A percentile compares a stretch with the other conserved stretches of the same genome.
phyloP scores from a whole-genome alignment of 92 coral and sea anemone genomes.

The Umimayanthus kanabou region DNA sequence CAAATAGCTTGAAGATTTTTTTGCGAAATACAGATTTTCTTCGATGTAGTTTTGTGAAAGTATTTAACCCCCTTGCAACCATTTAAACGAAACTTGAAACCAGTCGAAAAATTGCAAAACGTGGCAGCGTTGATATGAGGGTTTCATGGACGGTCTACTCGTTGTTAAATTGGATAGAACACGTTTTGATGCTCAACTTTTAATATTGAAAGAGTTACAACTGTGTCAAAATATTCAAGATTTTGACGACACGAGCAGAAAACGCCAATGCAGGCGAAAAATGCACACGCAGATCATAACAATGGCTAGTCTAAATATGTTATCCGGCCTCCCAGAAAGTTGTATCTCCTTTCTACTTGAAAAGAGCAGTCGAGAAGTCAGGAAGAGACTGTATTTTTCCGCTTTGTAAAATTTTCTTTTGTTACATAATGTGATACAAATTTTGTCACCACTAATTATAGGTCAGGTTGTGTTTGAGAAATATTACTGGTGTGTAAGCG shows the following conservation, averaged over 20 bases:
- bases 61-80: not conserved
- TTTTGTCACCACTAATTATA: not conserved
- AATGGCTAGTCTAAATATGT: not conserved
- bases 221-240: not conserved
- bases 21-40: not conserved
- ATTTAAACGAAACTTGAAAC: constrained; percentile 6
- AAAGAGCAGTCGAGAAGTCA: not conserved
- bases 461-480: not conserved
- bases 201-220: not conserved
- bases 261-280: not conserved
- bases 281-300: not conserved
- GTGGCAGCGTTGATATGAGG: not conserved
- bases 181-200: not conserved
- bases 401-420: not conserved
- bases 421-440: not conserved
- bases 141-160: not conserved
- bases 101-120: not conserved
- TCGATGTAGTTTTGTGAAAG: not conserved
- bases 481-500: not conserved
- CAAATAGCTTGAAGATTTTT: not conserved
- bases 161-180: not conserved
- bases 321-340: not conserved
- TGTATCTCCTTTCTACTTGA: not conserved
- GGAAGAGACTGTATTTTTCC: not conserved
- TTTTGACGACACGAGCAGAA: not conserved